phyloP scores from a whole-genome alignment of 2,113 vertebrate genomes.

The Pterocles burchelli region DNA sequence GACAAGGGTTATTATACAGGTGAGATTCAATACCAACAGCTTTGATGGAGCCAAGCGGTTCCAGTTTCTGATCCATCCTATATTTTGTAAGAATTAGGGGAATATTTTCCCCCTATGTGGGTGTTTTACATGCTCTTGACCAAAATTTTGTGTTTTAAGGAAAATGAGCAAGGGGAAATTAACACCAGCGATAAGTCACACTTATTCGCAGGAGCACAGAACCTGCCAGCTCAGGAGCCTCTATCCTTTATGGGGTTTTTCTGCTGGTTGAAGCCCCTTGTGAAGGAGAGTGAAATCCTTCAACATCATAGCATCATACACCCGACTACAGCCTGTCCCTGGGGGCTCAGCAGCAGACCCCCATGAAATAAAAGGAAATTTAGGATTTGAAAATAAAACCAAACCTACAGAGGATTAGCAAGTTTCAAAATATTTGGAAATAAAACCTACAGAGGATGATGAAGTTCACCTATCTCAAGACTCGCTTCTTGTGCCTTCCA shows the following conservation, averaged over 20 bases:
- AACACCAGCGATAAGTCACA: neutral
- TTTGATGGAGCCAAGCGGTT: fast-evolving
- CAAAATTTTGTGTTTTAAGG: neutral
- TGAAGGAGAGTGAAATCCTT: neutral
- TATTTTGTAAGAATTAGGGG: neutral
- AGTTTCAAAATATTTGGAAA: neutral
- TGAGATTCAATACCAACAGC: neutral
- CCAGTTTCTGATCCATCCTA: neutral
- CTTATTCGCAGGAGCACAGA: neutral
- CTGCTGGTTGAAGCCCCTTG: neutral
- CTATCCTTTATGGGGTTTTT: neutral
- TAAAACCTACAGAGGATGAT: neutral
- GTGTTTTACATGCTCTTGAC: neutral
- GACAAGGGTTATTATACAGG: neutral
- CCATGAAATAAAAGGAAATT: too few relatives aligned
- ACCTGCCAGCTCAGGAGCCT: neutral
- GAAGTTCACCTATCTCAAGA: neutral
- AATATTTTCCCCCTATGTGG: fast-evolving
- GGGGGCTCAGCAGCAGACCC: too few relatives aligned
- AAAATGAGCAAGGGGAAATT: neutral
- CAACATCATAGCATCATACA: fast-evolving
- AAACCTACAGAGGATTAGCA: too few relatives aligned
- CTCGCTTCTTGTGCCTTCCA: neutral
- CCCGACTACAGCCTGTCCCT: neutral
- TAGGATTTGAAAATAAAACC: too few relatives aligned